Conservation (phyloP, 2,888 invertebrate species). For the Arctia plantaginis region DNA sequence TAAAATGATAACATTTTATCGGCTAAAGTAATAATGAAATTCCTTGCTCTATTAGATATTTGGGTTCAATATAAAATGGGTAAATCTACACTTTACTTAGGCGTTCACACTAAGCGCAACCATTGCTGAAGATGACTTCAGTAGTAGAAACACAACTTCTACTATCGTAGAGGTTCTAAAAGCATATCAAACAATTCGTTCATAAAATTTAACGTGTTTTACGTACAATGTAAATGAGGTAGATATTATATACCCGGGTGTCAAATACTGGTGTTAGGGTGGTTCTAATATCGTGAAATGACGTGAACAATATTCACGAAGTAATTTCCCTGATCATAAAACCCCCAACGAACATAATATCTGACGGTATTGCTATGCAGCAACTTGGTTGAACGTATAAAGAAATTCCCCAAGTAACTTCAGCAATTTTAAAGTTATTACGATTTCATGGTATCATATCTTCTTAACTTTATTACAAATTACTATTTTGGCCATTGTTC, state of each 20-base stretch:
- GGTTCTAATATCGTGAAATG: constrained; percentile 45
- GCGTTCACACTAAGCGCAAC: not conserved
- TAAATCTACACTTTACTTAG: not conserved
- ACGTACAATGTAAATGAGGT: constrained; percentile 45
- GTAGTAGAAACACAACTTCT: constrained; percentile 27
- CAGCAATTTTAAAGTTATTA: constrained; percentile 46
- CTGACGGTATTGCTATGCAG: constrained; percentile 44
- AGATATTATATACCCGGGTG: constrained; percentile 35
- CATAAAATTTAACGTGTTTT: constrained; percentile 47
- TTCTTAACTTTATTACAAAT: constrained; percentile 31
- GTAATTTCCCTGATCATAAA: constrained; percentile 52
- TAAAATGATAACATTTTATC: constrained; percentile 40
- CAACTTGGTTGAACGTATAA: constrained; percentile 44
- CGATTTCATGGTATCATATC: constrained; percentile 22
- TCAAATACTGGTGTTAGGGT: constrained; percentile 34
- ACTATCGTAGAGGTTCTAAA: constrained; percentile 28
- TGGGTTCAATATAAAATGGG: constrained; percentile 28
- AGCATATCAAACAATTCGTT: constrained; percentile 21
- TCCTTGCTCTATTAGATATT: constrained; percentile 29
- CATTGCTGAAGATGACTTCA: constrained; percentile 15
- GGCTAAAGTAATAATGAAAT: constrained; percentile 27
- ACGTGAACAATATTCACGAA: constrained; percentile 53
- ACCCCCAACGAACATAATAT: constrained; percentile 42
- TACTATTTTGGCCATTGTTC: not conserved
- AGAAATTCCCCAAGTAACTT: constrained; percentile 53